Conservation (phyloP, 2,888 invertebrate species). For the Synanthedon myopaeformis region DNA sequence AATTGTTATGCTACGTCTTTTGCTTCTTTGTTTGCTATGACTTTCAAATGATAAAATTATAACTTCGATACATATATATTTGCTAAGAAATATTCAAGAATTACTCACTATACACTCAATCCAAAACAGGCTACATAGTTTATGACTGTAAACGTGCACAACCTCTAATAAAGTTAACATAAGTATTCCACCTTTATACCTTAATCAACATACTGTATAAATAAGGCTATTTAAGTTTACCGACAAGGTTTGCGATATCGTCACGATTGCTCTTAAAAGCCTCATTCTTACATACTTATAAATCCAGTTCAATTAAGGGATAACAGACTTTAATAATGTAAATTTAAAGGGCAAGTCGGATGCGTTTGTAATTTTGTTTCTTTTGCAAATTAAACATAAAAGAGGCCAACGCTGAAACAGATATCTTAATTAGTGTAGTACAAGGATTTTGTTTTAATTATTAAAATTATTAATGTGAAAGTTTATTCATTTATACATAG, state of each 20-base stretch:
- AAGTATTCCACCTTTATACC: too few species aligned
- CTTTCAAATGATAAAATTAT: too few species aligned
- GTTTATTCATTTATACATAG: too few species aligned
- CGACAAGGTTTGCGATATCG: slow-evolving; percentile 20
- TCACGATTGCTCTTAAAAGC: slow-evolving; percentile 19
- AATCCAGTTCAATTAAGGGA: slow-evolving; percentile 8
- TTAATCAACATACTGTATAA: slow-evolving; percentile 12
- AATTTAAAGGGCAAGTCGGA: slow-evolving; percentile 9
- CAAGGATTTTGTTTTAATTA: slow-evolving; percentile 8
- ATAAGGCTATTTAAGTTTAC: slow-evolving; percentile 31
- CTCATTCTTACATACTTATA: slow-evolving; percentile 20
- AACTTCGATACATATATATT: too few species aligned
- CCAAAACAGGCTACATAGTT: too few species aligned
- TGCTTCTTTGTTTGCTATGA: too few species aligned
- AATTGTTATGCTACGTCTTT: too few species aligned
- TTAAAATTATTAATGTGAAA: background rate
- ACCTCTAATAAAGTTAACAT: too few species aligned
- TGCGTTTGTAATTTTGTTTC: slow-evolving; percentile 1
- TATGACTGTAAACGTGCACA: too few species aligned
- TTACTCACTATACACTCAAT: too few species aligned
- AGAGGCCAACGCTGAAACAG: slow-evolving; percentile 21
- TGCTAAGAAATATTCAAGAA: too few species aligned
- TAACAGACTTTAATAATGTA: slow-evolving; percentile 11
- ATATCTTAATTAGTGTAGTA: slow-evolving; percentile 40
- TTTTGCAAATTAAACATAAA: slow-evolving; percentile 25